Conservation (phyloP, 2,113 vertebrate species). For the Oriolus oriolus region DNA sequence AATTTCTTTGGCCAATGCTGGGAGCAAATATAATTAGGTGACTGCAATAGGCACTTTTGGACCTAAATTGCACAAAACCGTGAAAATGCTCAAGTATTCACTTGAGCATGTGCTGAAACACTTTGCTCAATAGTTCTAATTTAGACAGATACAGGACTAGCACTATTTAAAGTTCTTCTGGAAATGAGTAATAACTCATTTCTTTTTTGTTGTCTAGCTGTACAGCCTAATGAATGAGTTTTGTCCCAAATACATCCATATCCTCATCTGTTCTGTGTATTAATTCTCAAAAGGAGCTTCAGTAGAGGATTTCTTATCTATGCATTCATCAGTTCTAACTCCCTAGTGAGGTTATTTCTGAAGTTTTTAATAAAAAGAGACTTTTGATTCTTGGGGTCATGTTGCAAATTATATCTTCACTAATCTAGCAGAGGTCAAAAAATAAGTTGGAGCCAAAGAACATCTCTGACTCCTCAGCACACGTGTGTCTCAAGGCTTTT, state of each 20-base stretch:
- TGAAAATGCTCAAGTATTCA: neutral
- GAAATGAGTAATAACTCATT: neutral
- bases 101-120: neutral
- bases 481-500: conserved; percentile 12
- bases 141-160: neutral
- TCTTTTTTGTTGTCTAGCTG: neutral
- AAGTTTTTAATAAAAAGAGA: conserved; percentile 48
- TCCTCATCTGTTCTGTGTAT: conserved; percentile 19
- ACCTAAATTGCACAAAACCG: neutral
- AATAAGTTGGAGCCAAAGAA: conserved; percentile 11
- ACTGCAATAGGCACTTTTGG: neutral
- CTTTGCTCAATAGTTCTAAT: neutral
- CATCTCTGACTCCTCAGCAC: conserved; percentile 18
- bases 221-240: neutral
- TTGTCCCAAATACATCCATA: neutral
- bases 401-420: conserved; percentile 42
- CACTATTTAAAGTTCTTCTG: neutral
- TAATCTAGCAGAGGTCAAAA: conserved; percentile 48
- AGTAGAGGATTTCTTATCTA: conserved; percentile 26
- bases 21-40: neutral
- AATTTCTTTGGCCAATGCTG: neutral
- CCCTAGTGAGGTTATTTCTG: conserved; percentile 48
- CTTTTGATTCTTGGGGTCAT: conserved; percentile 37
- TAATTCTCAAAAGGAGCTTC: conserved; percentile 23
- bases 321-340: conserved; percentile 31